Evolutionary conservation across 2,797 vertebrate species (phyloP).

Genomic region (Amniataba percoides): DNA sequence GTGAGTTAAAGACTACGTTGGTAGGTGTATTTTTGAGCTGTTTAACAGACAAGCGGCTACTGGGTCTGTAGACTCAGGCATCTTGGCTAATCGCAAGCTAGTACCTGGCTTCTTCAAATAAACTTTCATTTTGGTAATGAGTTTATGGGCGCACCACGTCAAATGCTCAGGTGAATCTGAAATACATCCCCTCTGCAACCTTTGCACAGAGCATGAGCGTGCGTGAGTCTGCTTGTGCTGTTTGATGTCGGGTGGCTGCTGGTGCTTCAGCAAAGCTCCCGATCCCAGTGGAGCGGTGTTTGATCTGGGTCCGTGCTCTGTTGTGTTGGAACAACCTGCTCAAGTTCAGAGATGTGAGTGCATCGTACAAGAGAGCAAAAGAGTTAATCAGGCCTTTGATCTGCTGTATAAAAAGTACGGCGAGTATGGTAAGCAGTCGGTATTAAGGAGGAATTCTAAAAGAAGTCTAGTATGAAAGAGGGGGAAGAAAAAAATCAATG

Average conservation of each 20-base stretch:
- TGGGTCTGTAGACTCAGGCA: conserved; percentile 9
- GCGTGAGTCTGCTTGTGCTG: conserved; percentile 43
- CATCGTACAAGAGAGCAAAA: conserved; percentile 73
- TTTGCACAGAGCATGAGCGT: conserved; percentile 36
- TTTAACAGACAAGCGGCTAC: neutral
- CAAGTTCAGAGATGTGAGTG: conserved; percentile 76
- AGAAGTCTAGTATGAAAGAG: conserved; percentile 54
- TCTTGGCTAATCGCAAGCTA: conserved; percentile 21
- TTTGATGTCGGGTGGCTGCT: conserved; percentile 83
- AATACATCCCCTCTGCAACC: conserved; percentile 50
- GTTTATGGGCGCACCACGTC: conserved; percentile 40
- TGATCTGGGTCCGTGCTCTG: conserved; percentile 80
- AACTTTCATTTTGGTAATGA: conserved; percentile 31
- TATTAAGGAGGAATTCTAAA: conserved; percentile 63
- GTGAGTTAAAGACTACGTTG: too few relatives aligned
- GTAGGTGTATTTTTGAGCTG: neutral
- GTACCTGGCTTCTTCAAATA: conserved; percentile 37
- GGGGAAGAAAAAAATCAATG: conserved; percentile 50
- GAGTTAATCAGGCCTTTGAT: conserved; percentile 81
- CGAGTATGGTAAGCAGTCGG: conserved; percentile 56
- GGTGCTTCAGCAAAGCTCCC: conserved; percentile 70
- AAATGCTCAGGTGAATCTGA: conserved; percentile 56
- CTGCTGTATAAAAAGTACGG: conserved; percentile 61
- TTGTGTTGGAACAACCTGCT: conserved; percentile 77
- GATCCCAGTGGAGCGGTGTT: conserved; percentile 79